phyloP scores from a whole-genome alignment of 2,888 invertebrate species.

The Phyto melanocephala region DNA sequence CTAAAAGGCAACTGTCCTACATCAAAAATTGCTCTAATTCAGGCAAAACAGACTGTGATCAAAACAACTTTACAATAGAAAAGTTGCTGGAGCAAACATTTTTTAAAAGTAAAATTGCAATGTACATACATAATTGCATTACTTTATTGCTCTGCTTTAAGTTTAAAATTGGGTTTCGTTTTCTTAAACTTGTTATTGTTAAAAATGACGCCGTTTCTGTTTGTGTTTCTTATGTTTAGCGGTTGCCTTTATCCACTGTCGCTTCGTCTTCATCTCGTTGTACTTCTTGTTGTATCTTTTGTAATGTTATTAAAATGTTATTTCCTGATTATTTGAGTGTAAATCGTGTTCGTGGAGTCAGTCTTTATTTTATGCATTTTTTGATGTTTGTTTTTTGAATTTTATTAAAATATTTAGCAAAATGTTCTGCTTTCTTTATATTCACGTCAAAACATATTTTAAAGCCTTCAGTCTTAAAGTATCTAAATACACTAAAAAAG shows the following conservation, averaged over 20 bases:
- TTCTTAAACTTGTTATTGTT: conserved; percentile 13
- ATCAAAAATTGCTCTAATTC: background rate
- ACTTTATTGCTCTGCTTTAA: background rate
- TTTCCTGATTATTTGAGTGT: conserved; percentile 62
- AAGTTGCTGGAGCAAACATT: background rate
- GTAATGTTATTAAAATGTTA: conserved; percentile 64
- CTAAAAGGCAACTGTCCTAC: background rate
- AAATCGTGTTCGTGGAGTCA: conserved; percentile 53
- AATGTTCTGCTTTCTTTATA: conserved; percentile 8
- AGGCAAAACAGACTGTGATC: background rate
- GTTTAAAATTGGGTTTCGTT: background rate
- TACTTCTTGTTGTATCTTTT: conserved; percentile 46
- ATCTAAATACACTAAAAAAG: background rate
- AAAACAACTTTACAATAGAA: background rate
- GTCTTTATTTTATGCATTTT: conserved; percentile 18
- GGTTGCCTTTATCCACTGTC: conserved; percentile 3
- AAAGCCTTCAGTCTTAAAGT: background rate
- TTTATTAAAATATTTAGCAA: conserved; percentile 12
- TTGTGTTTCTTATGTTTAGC: conserved; percentile 10
- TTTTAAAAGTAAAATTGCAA: background rate
- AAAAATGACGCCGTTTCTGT: background rate
- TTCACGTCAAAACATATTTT: background rate
- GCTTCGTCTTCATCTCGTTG: background rate
- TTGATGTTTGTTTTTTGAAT: background rate
- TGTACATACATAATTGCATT: background rate